Evolutionary conservation across 2,888 invertebrate species (phyloP).

Genomic region (Hirtodrosophila confusa): DNA sequence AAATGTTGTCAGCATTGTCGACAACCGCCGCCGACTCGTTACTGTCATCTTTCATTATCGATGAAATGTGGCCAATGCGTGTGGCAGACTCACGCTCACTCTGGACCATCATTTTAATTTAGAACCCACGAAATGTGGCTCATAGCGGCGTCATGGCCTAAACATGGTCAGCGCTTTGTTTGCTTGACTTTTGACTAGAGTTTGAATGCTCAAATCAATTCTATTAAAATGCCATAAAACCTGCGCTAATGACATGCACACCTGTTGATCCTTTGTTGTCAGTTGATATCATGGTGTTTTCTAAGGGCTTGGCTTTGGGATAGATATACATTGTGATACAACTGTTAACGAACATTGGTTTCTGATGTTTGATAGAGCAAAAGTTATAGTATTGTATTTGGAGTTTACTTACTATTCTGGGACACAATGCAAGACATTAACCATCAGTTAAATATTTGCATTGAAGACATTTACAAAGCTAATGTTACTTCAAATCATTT

Average conservation of each 20-base stretch:
- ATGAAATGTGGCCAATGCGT: slow-evolving; percentile 75
- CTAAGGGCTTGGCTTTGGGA: slow-evolving; percentile 10
- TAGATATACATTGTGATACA: slow-evolving; percentile 4
- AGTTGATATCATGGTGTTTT: slow-evolving; percentile 4
- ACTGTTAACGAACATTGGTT: slow-evolving; percentile 14
- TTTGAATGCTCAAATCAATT: slow-evolving; percentile 50
- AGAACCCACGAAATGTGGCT: slow-evolving; percentile 61
- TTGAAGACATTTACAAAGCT: neutral
- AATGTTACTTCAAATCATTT: neutral
- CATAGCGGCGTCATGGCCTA: slow-evolving; percentile 50
- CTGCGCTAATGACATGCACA: slow-evolving; percentile 72
- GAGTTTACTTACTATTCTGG: neutral
- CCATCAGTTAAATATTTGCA: slow-evolving; percentile 4
- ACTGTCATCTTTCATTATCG: slow-evolving; percentile 83
- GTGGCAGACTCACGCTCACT: slow-evolving; percentile 58
- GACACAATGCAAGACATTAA: neutral
- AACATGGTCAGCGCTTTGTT: slow-evolving; percentile 65
- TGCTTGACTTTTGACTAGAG: slow-evolving; percentile 19
- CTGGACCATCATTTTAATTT: slow-evolving; percentile 61
- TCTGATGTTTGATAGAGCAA: neutral
- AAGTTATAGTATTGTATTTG: neutral
- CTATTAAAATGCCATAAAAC: slow-evolving; percentile 75
- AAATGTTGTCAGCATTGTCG: slow-evolving; percentile 74
- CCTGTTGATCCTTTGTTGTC: slow-evolving; percentile 78
- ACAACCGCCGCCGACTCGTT: slow-evolving; percentile 70